These are phyloP conservation scores for Cynopterus brachyotis DNA, from an alignment of 2,113 vertebrate species.

Conservation along the genomic window DNA sequence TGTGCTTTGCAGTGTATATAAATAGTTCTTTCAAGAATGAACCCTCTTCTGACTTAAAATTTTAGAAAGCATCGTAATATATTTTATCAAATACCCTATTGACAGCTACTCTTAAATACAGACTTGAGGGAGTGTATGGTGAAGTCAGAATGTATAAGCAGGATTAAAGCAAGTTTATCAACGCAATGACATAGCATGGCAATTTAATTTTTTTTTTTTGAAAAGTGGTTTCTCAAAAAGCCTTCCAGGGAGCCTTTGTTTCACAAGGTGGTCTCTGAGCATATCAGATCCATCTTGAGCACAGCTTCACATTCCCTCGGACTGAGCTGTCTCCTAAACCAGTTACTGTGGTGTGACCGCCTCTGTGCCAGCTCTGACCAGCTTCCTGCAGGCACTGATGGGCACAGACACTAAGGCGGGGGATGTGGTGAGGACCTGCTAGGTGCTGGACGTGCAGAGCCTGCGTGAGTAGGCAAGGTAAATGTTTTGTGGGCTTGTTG, in stretches of 20 bases:
- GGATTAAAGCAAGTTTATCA: background rate
- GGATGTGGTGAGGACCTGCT: background rate
- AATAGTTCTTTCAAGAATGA: conserved; percentile 18
- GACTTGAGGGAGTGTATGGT: background rate
- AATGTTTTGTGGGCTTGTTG: background rate
- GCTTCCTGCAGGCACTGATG: background rate
- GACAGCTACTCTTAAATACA: background rate
- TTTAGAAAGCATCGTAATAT: background rate
- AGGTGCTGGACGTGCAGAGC: background rate
- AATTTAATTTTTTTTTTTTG: background rate
- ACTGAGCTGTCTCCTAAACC: background rate
- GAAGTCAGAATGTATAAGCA: background rate
- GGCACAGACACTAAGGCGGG: background rate
- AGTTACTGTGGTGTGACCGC: too few relatives aligned
- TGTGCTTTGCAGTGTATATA: conserved; percentile 39
- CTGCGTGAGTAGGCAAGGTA: fast-evolving
- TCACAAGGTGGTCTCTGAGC: background rate
- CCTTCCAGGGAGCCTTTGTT: background rate
- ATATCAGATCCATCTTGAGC: background rate
- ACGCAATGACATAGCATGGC: background rate
- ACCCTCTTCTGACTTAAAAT: background rate
- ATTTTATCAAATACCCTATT: background rate
- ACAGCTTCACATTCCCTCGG: background rate
- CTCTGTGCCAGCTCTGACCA: background rate
- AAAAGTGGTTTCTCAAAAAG: background rate